Conservation (phyloP, 2,113 vertebrate species). For the Rhegmatorhina hoffmannsi region DNA sequence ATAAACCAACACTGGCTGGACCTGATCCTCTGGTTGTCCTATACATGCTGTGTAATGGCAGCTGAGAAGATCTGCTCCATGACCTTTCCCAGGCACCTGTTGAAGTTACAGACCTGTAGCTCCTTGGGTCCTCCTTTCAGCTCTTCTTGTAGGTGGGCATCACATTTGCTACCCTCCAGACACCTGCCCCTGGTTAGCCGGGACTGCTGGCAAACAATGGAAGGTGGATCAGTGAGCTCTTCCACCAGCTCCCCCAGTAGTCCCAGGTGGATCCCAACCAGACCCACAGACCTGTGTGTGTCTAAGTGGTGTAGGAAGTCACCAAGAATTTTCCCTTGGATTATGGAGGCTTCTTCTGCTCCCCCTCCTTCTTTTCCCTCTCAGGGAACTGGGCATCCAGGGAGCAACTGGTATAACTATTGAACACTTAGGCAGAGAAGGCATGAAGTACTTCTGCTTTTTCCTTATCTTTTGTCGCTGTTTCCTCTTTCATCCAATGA, state of each 20-base stretch:
- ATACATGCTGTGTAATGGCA: fast-evolving
- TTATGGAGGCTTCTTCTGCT: not conserved
- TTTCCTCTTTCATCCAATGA: not conserved
- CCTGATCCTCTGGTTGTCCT: not conserved
- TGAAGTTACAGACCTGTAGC: not conserved
- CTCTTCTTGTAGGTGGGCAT: too few species aligned
- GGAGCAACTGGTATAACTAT: not conserved
- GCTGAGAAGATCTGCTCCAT: not conserved
- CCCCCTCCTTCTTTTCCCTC: not conserved
- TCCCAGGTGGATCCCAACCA: not conserved
- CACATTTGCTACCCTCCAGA: not conserved
- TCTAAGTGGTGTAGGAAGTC: not conserved
- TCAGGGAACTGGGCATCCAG: not conserved
- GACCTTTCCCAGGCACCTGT: not conserved
- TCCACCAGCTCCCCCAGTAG: not conserved
- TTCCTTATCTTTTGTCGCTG: not conserved
- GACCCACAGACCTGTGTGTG: not conserved
- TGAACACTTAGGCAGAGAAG: not conserved
- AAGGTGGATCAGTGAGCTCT: not conserved
- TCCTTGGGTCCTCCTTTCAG: not conserved
- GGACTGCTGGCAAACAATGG: not conserved
- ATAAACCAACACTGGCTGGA: not conserved
- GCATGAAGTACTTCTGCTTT: not conserved
- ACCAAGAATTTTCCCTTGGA: fast-evolving
- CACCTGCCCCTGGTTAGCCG: not conserved